phyloP scores from a whole-genome alignment of 2,888 invertebrate species.

The Lomographa bimaculata region DNA sequence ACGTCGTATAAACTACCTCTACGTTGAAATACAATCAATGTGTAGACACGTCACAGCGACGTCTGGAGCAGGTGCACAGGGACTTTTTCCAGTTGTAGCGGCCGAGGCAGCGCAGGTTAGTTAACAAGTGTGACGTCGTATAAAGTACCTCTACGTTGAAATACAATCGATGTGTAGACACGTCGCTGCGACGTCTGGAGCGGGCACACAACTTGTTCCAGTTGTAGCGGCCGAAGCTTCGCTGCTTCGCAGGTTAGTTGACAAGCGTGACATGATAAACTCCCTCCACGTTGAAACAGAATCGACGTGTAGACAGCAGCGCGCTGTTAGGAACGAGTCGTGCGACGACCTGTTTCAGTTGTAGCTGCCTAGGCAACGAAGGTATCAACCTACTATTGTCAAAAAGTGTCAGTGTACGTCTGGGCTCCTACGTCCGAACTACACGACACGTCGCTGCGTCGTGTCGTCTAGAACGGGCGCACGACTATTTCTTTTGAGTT shows the following conservation, averaged over 20 bases:
- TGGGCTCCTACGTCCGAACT: no score
- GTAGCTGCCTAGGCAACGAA: no score
- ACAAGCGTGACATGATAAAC: conserved; percentile 24
- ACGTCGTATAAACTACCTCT: conserved; percentile 77
- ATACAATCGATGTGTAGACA: conserved; percentile 90
- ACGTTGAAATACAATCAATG: conserved; percentile 91
- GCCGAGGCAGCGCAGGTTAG: conserved; percentile 75
- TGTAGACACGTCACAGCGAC: conserved; percentile 90
- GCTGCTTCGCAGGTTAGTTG: conserved; percentile 53
- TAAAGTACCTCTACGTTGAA: conserved; percentile 87
- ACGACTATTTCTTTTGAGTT: no score
- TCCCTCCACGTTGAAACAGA: conserved; percentile 91
- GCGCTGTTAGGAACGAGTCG: no score
- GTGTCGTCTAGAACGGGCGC: no score
- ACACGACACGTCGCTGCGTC: no score
- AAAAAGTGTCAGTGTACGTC: no score
- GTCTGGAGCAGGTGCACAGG: conserved; percentile 93
- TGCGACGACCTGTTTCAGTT: no score
- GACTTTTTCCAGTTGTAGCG: conserved; percentile 96
- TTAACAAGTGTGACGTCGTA: not conserved
- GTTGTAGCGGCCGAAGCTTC: conserved; percentile 89
- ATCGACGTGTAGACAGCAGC: conserved; percentile 89
- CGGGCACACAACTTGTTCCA: conserved; percentile 95
- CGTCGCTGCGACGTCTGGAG: conserved; percentile 85
- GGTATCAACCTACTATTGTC: no score